phyloP scores from a whole-genome alignment of 2,113 vertebrate species.

The Hemiscyllium ocellatum region DNA sequence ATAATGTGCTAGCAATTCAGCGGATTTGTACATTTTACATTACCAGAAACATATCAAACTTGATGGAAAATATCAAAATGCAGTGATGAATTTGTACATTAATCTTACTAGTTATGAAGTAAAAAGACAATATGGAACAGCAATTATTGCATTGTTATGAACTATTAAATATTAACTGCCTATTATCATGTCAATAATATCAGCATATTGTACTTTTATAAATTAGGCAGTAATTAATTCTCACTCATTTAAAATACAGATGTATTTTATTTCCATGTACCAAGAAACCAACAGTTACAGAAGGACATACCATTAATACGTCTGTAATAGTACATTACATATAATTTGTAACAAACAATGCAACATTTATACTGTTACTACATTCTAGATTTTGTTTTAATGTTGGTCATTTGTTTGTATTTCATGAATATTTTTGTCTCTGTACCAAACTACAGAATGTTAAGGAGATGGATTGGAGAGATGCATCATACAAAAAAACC shows the following conservation, averaged over 20 bases:
- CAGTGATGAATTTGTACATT: background rate
- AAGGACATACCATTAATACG: constrained; percentile 77
- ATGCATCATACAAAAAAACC: constrained; percentile 64
- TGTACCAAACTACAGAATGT: constrained; percentile 57
- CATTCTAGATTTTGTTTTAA: constrained; percentile 59
- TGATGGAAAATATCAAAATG: no score
- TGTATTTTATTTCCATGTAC: constrained; percentile 72
- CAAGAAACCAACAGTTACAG: constrained; percentile 85
- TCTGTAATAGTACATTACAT: constrained; percentile 89
- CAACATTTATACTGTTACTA: constrained; percentile 71
- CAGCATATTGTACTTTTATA: background rate
- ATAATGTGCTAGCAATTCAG: background rate
- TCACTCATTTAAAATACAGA: constrained; percentile 21
- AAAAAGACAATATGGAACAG: background rate
- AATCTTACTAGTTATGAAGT: background rate
- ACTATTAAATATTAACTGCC: background rate
- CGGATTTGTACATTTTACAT: no score
- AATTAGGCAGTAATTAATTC: constrained; percentile 1
- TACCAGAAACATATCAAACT: background rate
- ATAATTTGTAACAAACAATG: constrained; percentile 83
- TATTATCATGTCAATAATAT: background rate
- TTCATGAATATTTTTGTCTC: constrained; percentile 58
- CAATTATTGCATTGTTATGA: background rate
- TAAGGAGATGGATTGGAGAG: constrained; percentile 60
- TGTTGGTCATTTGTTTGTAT: constrained; percentile 53